Evolutionary conservation across 2,113 vertebrate species (phyloP).

Genomic region (Sorex fumeus): DNA sequence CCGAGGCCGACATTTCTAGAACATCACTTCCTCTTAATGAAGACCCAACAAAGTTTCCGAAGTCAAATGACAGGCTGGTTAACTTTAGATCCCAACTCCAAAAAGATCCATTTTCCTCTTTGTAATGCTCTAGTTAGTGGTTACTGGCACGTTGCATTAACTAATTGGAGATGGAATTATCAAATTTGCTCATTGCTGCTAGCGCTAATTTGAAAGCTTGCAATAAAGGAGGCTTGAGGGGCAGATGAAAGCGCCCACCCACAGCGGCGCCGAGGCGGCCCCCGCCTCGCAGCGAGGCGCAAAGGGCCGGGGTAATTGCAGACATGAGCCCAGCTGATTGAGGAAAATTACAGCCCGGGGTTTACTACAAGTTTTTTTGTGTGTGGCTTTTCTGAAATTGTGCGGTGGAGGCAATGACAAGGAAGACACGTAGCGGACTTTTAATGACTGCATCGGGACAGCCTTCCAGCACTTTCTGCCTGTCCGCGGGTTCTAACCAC

Average conservation of each 20-base stretch:
- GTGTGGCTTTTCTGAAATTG: slow-evolving; percentile 85
- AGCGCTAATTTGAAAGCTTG: slow-evolving; percentile 93
- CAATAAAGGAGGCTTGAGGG: slow-evolving; percentile 92
- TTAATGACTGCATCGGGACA: slow-evolving; percentile 61
- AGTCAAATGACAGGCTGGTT: slow-evolving; percentile 86
- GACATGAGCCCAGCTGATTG: slow-evolving; percentile 96
- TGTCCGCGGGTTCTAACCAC: neutral
- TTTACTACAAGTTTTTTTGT: slow-evolving; percentile 85
- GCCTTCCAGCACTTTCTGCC: neutral
- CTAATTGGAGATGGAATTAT: slow-evolving; percentile 95
- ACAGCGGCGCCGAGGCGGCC: slow-evolving; percentile 89
- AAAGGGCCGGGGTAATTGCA: slow-evolving; percentile 95
- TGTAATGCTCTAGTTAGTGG: slow-evolving; percentile 88
- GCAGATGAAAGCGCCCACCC: slow-evolving; percentile 92
- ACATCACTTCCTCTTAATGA: slow-evolving; percentile 79
- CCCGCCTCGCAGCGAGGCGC: slow-evolving; percentile 90
- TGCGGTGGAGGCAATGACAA: slow-evolving; percentile 81
- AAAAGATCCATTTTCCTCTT: slow-evolving; percentile 88
- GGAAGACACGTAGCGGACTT: slow-evolving; percentile 72
- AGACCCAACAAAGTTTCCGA: slow-evolving; percentile 83
- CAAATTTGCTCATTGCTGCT: slow-evolving; percentile 95
- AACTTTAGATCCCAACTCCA: slow-evolving; percentile 85
- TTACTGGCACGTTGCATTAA: slow-evolving; percentile 91
- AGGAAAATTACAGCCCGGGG: slow-evolving; percentile 95
- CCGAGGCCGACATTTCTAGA: neutral